Evolutionary conservation across 1,140 invertebrate species (phyloP).

Genomic region (Sarcophaga bullata): DNA sequence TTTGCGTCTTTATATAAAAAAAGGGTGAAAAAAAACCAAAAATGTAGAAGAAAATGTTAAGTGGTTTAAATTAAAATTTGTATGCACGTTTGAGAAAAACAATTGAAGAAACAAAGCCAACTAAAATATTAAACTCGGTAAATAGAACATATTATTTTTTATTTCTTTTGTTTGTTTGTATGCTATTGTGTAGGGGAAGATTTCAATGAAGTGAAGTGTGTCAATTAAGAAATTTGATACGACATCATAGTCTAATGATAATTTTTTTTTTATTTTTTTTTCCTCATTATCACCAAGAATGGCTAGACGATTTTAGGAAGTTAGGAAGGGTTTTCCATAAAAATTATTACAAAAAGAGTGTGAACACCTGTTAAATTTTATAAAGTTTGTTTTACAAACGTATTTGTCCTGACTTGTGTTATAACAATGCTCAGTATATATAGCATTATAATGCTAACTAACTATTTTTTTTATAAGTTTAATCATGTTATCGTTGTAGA

Average conservation of each 20-base stretch:
- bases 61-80: background rate
- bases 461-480: no score
- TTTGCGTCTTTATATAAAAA: constrained; percentile 5
- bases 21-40: background rate
- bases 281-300: no score
- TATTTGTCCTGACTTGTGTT: no score
- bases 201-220: background rate
- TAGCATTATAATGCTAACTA: no score
- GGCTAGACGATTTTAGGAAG: no score
- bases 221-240: constrained; percentile 11
- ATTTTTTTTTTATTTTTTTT: background rate
- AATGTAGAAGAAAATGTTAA: background rate
- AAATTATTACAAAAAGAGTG: no score
- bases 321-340: no score
- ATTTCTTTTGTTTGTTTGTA: background rate
- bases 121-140: background rate
- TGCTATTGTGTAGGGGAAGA: background rate
- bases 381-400: no score
- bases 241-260: background rate
- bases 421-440: no score
- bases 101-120: background rate
- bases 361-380: no score
- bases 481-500: no score
- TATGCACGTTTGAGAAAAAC: constrained; percentile 3
- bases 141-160: background rate